Evolutionary conservation across 2,113 vertebrate species (phyloP).

Genomic region (Lamprotornis superbus): DNA sequence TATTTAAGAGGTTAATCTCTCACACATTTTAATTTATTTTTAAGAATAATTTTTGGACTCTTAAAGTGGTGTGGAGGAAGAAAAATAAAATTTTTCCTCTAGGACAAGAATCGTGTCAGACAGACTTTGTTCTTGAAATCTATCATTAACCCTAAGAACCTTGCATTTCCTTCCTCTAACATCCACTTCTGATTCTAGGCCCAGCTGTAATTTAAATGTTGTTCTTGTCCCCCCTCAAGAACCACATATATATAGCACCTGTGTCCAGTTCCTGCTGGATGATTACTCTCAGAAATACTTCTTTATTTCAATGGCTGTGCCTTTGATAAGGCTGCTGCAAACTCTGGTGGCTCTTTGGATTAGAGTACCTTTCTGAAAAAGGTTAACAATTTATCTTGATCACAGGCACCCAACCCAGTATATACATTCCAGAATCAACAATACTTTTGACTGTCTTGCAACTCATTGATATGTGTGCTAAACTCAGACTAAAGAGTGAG

Average conservation of each 20-base stretch:
- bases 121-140: not conserved
- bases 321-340: not conserved
- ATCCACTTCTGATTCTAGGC: not conserved
- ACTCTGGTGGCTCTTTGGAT: not conserved
- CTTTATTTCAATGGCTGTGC: not conserved
- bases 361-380: not conserved
- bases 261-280: not conserved
- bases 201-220: not conserved
- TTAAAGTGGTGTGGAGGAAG: not conserved
- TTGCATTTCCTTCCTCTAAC: not conserved
- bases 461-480: not conserved
- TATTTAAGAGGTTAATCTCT: not conserved
- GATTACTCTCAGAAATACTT: not conserved
- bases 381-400: not conserved
- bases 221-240: not conserved
- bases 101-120: not conserved
- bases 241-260: not conserved
- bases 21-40: not conserved
- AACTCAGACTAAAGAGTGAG: not conserved
- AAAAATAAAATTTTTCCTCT: not conserved
- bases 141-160: not conserved
- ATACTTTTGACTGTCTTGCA: not conserved
- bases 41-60: not conserved
- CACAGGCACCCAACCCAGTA: not conserved
- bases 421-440: not conserved